phyloP scores from a whole-genome alignment of 1,140 invertebrate genomes.

The Microplitis demolitor region DNA sequence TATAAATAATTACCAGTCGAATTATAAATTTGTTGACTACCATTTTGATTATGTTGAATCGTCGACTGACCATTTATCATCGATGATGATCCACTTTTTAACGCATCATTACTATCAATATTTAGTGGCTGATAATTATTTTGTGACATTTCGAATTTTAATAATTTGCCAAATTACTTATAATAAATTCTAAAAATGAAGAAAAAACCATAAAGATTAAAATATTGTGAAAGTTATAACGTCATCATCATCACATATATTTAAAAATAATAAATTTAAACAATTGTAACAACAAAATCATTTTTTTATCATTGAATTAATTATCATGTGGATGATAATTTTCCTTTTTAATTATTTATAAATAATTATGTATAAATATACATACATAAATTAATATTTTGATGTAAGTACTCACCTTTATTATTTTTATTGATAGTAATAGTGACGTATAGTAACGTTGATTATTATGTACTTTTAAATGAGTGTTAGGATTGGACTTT shows the following conservation, averaged over 20 bases:
- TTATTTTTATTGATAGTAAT: no score
- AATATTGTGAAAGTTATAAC: not conserved
- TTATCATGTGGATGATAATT: not conserved
- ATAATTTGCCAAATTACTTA: slow-evolving; percentile 21
- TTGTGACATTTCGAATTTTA: slow-evolving; percentile 40
- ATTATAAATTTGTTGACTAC: slow-evolving; percentile 48
- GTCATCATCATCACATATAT: not conserved
- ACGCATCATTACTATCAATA: slow-evolving; percentile 36
- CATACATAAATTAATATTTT: no score
- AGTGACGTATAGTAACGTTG: no score
- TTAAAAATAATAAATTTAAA: not conserved
- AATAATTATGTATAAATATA: no score
- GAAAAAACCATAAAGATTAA: not conserved
- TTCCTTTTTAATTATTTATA: not conserved
- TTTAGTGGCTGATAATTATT: slow-evolving; percentile 49
- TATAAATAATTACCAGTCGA: slow-evolving; percentile 40
- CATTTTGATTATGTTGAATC: slow-evolving; percentile 48
- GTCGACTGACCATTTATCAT: slow-evolving; percentile 48
- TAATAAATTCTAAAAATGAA: not conserved
- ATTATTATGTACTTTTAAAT: no score
- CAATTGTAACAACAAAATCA: not conserved
- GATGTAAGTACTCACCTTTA: no score
- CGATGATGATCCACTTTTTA: slow-evolving; percentile 42
- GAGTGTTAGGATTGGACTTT: no score
- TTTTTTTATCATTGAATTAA: not conserved